Base-by-base conservation (phyloP, 2,113 vertebrate genomes). In the Prochilodus magdalenae region DNA sequence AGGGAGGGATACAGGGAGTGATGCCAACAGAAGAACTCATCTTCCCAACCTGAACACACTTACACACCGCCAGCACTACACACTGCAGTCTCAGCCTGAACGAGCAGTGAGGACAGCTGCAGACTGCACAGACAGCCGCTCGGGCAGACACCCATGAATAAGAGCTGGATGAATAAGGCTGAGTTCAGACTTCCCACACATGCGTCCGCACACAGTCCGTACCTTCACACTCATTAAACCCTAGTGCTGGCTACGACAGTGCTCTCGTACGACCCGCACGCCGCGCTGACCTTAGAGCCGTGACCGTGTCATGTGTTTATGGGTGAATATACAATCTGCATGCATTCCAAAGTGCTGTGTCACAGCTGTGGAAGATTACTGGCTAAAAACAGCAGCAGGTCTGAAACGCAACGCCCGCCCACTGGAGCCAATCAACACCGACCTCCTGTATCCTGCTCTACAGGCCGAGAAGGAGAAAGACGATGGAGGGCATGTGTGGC, bases 261-360 rank as follows among this genome's bases (percentile, higher is more conserved):
- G n/a, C n/a, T n/a, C n/a, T n/a, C 33, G 3, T 36, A 3, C 33
- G 6, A 36, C 6, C 33, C 6, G 33, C 33, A 3, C 6, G 33
- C 33, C 6, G 6, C 3, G 6, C 33, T 36, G 33, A 36, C 33
- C 33, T 36, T 36, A 6, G 55, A n/a, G 26, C 12, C 1, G 27
- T 27, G 26, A 62, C 15, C 47, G 13, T 49, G 8, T 12, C 8
- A 49, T 14, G 5, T 13, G 20, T 12, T 51, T n/a, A 57, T 16
- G 20, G 60, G 70, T 80, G 40, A 73, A 47, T 80, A 72, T 27
- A 62, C 57, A 40, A 73, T 27, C 69, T 63, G 69, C 70, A 27
- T 51, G 26, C 16, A 73, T 73, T 6, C 36, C 78, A 62, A 72
- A 80, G 77, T 12, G 70, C 78, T 51, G 33, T 20, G 18, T 60